Percentiles rank a stretch among this genome's conserved stretches.
Conservation (phyloP, 2,797 vertebrate genomes). For the Pseudochaenichthys georgianus region DNA sequence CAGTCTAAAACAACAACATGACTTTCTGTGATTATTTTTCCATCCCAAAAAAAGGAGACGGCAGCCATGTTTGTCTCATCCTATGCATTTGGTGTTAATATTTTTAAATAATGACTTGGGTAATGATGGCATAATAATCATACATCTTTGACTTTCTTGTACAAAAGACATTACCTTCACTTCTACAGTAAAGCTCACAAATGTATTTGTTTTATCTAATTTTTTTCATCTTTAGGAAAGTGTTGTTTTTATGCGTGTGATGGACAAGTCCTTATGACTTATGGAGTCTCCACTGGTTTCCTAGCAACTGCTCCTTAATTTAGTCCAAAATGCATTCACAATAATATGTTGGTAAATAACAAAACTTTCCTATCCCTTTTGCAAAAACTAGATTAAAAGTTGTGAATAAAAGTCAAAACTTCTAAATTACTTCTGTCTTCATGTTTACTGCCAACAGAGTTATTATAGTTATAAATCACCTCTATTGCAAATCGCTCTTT, state of each 20-base stretch:
- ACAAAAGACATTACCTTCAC: no score
- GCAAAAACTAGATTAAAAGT: background rate
- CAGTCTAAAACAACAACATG: background rate
- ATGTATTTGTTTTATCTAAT: no score
- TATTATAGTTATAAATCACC: background rate
- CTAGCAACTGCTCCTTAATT: constrained; percentile 2
- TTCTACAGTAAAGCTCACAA: no score
- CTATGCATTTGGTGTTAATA: constrained; percentile 68
- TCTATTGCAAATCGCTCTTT: background rate
- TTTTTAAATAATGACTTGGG: constrained; percentile 79
- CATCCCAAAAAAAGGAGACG: constrained; percentile 11
- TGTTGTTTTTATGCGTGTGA: no score
- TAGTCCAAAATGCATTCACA: constrained; percentile 3
- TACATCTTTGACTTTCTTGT: no score
- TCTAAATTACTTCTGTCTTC: background rate
- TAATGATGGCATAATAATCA: constrained; percentile 74
- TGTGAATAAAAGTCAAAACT: background rate
- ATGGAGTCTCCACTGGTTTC: background rate
- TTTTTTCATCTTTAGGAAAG: no score
- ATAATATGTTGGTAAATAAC: background rate
- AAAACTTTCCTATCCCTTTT: background rate
- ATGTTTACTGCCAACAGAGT: background rate
- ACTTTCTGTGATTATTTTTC: background rate
- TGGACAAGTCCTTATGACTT: no score
- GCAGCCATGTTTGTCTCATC: constrained; percentile 44